Conservation (phyloP, 1,140 invertebrate genomes). For the Papilio xuthus region DNA sequence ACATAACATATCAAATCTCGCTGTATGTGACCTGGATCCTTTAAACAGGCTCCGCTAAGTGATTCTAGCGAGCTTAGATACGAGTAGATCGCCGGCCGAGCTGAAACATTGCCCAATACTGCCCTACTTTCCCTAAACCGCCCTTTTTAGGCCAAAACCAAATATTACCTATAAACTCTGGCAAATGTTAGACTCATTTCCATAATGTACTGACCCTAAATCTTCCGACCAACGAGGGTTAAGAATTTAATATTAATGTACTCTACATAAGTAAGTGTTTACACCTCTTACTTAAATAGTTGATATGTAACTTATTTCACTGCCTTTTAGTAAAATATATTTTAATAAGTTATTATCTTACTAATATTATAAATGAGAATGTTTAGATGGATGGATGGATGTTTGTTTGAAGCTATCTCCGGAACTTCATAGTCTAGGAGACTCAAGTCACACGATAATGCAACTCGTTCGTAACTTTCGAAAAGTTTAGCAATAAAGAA, state of each 20-base stretch:
- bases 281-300: background rate
- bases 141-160: constrained; percentile 17
- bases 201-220: constrained; percentile 15
- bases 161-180: constrained; percentile 22
- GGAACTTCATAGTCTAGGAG: no score
- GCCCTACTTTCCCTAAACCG: constrained; percentile 36
- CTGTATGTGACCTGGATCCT: constrained; percentile 2
- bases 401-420: no score
- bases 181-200: background rate
- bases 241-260: constrained; percentile 22
- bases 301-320: background rate
- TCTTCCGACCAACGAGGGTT: background rate
- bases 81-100: constrained; percentile 34
- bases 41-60: constrained; percentile 30
- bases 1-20: background rate
- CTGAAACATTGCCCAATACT: constrained; percentile 39
- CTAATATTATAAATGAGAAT: no score
- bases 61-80: constrained; percentile 39
- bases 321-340: background rate
- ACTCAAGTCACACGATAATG: background rate
- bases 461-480: background rate
- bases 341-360: no score
- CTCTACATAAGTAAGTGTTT: background rate
- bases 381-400: no score
- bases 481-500: background rate